Percentiles rank a stretch among this genome's conserved stretches.
Evolutionary conservation across 2,797 vertebrate species (phyloP).

Genomic region (Heteromormyrus szaboi): DNA sequence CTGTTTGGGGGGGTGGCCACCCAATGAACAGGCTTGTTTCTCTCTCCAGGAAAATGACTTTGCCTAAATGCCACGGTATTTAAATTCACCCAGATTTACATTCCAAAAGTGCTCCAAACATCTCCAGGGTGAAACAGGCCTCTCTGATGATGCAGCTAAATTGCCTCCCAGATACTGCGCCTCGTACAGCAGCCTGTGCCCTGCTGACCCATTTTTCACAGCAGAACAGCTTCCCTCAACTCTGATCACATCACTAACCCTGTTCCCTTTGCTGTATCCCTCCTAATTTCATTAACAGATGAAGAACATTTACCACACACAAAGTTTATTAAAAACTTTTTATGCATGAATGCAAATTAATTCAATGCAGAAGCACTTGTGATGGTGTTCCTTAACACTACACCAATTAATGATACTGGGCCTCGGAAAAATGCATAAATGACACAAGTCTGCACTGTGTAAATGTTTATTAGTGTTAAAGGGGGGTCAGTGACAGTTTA

Average conservation of each 20-base stretch:
- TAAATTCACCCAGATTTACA: not conserved
- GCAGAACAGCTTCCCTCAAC: not conserved
- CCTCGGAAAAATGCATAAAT: not conserved
- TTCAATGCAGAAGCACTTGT: not conserved
- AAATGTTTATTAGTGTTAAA: not conserved
- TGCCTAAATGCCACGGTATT: not conserved
- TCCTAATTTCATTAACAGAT: not conserved
- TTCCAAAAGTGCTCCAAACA: not conserved
- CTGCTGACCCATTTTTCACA: not conserved
- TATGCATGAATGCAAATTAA: constrained; percentile 2
- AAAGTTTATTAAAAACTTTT: constrained; percentile 7
- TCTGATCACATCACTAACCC: not conserved
- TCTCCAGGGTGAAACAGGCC: not conserved
- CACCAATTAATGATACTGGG: not conserved
- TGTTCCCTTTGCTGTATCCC: not conserved
- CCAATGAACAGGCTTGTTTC: not conserved
- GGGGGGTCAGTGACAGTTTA: not conserved
- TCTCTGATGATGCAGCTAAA: not conserved
- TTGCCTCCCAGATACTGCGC: not conserved
- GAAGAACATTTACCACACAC: not conserved
- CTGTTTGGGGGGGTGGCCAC: not conserved
- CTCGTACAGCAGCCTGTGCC: not conserved
- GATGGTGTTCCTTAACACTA: not conserved
- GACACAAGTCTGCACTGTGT: not conserved
- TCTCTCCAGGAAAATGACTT: not conserved